Conservation (phyloP, 2,113 vertebrate species). For the Ornithorhynchus anatinus region DNA sequence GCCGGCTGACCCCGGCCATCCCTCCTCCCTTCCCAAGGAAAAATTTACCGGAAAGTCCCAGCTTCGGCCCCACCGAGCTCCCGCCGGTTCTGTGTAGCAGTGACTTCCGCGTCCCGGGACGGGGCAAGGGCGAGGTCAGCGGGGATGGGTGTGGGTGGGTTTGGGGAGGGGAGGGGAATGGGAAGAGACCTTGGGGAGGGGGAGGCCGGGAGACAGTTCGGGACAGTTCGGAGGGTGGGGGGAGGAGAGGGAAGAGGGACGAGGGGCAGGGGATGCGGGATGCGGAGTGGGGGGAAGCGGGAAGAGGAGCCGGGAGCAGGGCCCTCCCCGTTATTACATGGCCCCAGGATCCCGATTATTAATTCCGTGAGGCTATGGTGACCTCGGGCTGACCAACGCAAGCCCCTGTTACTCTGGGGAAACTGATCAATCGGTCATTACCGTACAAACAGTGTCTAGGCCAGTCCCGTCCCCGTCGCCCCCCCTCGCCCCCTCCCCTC, state of each 20-base stretch:
- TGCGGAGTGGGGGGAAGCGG: background rate
- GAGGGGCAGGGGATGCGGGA: background rate
- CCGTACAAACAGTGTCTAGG: too few species aligned
- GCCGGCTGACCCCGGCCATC: too few species aligned
- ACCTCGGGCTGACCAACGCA: too few species aligned
- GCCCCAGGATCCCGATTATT: too few species aligned
- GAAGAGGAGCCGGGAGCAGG: background rate
- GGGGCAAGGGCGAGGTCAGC: too few species aligned
- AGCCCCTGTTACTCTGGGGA: too few species aligned
- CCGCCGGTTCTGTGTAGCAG: constrained; percentile 86
- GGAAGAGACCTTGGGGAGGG: background rate
- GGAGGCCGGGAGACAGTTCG: background rate
- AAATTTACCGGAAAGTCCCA: constrained; percentile 85
- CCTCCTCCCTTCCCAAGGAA: constrained; percentile 85
- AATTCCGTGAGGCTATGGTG: too few species aligned
- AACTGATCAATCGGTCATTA: too few species aligned
- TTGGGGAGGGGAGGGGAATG: background rate
- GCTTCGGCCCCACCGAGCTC: constrained; percentile 84
- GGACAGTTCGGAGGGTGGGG: background rate
- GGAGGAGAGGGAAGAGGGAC: background rate
- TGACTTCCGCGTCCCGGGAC: constrained; percentile 88
- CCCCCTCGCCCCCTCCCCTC: background rate
- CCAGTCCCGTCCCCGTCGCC: too few species aligned
- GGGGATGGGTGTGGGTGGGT: background rate
- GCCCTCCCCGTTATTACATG: background rate